These are phyloP conservation scores for Ammodytes dubius DNA, from an alignment of 2,113 vertebrate genomes.

Conservation along the genomic window DNA sequence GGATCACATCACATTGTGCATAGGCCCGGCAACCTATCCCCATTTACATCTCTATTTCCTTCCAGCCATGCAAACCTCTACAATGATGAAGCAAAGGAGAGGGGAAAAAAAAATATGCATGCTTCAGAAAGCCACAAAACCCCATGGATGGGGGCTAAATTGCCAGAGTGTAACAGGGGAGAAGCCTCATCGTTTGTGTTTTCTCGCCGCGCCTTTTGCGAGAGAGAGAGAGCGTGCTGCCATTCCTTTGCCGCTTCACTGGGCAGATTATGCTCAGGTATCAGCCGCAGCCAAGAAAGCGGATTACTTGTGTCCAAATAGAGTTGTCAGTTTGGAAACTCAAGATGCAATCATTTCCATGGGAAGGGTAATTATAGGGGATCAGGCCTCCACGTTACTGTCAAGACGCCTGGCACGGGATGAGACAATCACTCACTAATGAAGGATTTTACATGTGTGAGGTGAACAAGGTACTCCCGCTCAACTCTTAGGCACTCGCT, in stretches of 20 bases:
- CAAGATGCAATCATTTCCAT: constrained; percentile 83
- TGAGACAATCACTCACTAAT: constrained; percentile 82
- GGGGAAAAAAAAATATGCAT: constrained; percentile 30
- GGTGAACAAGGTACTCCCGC: constrained; percentile 70
- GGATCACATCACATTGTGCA: constrained; percentile 57
- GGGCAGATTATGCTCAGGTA: constrained; percentile 86
- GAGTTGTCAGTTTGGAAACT: constrained; percentile 86
- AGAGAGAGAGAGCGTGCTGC: constrained; percentile 60
- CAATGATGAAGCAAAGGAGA: constrained; percentile 54
- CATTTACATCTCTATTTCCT: constrained; percentile 72
- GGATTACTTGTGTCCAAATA: constrained; percentile 86
- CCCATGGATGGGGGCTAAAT: constrained; percentile 76
- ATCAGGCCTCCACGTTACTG: constrained; percentile 74
- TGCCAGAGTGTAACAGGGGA: constrained; percentile 61
- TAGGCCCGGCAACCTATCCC: constrained; percentile 49
- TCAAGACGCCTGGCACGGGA: constrained; percentile 68
- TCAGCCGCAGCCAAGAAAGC: constrained; percentile 81
- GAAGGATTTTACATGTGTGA: constrained; percentile 82
- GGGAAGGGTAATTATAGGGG: constrained; percentile 82
- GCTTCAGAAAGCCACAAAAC: constrained; percentile 69
- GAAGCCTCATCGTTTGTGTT: constrained; percentile 69
- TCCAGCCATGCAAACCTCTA: constrained; percentile 60
- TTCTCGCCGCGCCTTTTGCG: constrained; percentile 31
- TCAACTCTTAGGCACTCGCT: constrained; percentile 28
- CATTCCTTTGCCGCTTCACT: constrained; percentile 75